Percentiles rank a stretch among this genome's conserved stretches.
These are phyloP conservation scores for Himalopsyche anomala DNA, from an alignment of 2,888 invertebrate species.

Conservation along the genomic window DNA sequence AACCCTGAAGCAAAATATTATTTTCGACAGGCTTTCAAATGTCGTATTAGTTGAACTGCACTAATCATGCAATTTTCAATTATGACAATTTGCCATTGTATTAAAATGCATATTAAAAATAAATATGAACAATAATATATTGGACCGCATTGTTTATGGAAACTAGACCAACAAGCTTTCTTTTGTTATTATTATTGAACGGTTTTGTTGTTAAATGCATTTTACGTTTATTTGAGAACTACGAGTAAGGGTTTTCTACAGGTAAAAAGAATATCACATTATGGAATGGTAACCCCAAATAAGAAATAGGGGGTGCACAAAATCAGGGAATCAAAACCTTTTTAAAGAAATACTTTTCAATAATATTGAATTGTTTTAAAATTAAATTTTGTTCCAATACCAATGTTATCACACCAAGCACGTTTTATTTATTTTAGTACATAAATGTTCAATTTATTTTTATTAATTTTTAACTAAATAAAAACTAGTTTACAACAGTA, in stretches of 20 bases:
- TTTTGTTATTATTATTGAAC: neutral
- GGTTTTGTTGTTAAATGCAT: neutral
- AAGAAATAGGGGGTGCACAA: conserved; percentile 32
- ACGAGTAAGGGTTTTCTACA: neutral
- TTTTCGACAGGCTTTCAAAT: too few species aligned
- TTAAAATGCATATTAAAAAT: too few species aligned
- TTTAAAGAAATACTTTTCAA: neutral
- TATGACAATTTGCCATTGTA: too few species aligned
- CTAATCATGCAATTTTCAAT: too few species aligned
- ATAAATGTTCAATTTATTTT: too few species aligned
- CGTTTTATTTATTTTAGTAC: too few species aligned
- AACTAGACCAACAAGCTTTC: neutral
- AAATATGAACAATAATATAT: neutral
- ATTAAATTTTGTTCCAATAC: too few species aligned
- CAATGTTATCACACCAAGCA: too few species aligned
- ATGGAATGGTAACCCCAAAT: conserved; percentile 21
- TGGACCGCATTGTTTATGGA: neutral
- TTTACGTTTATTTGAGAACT: conserved; percentile 11
- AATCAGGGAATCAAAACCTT: neutral
- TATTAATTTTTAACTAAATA: too few species aligned
- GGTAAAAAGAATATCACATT: conserved; percentile 30
- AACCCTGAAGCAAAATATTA: too few species aligned
- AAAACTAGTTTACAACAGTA: too few species aligned
- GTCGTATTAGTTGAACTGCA: too few species aligned
- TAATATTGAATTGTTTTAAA: neutral